Evolutionary conservation across 2,888 invertebrate genomes (phyloP).

Genomic region (Dynastes grantii): DNA sequence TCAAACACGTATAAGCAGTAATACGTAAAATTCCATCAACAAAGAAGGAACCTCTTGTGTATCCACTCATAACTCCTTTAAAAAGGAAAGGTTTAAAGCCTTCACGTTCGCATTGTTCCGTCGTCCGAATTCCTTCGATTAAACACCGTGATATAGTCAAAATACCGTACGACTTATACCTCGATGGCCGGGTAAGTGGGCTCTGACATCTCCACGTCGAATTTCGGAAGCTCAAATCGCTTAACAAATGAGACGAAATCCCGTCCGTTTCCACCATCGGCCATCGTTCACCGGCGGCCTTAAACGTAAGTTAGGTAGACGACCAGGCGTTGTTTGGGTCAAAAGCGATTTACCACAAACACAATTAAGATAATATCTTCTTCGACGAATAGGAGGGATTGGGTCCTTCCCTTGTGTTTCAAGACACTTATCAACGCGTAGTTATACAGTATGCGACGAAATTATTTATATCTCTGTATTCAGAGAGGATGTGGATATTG

Average conservation of each 20-base stretch:
- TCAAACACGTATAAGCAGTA: background rate
- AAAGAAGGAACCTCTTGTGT: background rate
- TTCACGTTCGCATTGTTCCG: conserved; percentile 11
- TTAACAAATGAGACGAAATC: conserved; percentile 56
- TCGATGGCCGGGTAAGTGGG: background rate
- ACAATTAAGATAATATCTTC: conserved; percentile 59
- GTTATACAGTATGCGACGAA: background rate
- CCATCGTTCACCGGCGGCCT: background rate
- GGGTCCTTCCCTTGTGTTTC: conserved; percentile 48
- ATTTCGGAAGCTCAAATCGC: conserved; percentile 56
- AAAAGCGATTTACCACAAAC: conserved; percentile 57
- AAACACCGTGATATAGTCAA: conserved; percentile 35
- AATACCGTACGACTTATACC: conserved; percentile 10
- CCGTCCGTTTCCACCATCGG: background rate
- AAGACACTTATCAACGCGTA: conserved; percentile 15
- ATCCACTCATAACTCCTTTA: background rate
- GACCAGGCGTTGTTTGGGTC: conserved; percentile 52
- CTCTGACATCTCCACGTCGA: conserved; percentile 52
- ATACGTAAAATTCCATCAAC: conserved; percentile 11
- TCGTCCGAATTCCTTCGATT: conserved; percentile 38
- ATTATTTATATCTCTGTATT: too few species aligned
- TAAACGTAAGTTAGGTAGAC: background rate
- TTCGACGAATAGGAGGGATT: conserved; percentile 46
- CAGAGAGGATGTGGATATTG: too few species aligned
- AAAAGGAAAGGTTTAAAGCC: background rate